Base-by-base conservation (phyloP, 2,797 vertebrate genomes). In the Phalloptychus januarius region DNA sequence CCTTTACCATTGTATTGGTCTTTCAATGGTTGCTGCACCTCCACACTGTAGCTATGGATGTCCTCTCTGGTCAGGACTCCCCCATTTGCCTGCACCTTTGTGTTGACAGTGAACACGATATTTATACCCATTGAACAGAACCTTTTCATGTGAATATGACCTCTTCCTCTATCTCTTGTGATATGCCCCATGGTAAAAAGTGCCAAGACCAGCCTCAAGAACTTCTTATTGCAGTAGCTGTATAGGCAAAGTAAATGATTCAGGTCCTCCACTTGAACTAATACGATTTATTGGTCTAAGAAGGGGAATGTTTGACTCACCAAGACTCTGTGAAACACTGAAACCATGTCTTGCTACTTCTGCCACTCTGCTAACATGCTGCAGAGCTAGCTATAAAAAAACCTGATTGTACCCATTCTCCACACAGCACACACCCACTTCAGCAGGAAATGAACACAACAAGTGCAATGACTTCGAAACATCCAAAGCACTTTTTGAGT, bases 1-100 rank as follows among this genome's bases (percentile, higher is more conserved):
- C 70, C 28, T 56, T 90, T 93, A 98, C 96, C 96, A 92, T 85
- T 94, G 85, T 96, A 97, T 20, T 92, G 76, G 20, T 94, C 95
- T 88, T 96, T 93, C 77, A 96, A 42, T 0, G 97, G 96, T 50
- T 93, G 90, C 86, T 96, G 93, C 71, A 95, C 87, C 2, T 92
- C 86, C 42, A 85, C 95, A 0, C 91, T 96, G 89, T 97, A 97
- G 85, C 96, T 96, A 85, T 85, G 94, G 89, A 97, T 95, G 89
- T 98, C 97, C 25, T 96, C 96, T 85, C 95, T 95, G 67, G 89
- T 95, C 79, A 98, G 84, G 83, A 97, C 93, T 11, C 97, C 97
- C 72, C 96, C 97, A 0, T 95, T 92, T 18, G 20, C 91, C 83
- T 70, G 94, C 54, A 95, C 96, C 97, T 97, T 85, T 65, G 31